Conservation (phyloP, 2,888 invertebrate genomes). For the Diloba caeruleocephala region DNA sequence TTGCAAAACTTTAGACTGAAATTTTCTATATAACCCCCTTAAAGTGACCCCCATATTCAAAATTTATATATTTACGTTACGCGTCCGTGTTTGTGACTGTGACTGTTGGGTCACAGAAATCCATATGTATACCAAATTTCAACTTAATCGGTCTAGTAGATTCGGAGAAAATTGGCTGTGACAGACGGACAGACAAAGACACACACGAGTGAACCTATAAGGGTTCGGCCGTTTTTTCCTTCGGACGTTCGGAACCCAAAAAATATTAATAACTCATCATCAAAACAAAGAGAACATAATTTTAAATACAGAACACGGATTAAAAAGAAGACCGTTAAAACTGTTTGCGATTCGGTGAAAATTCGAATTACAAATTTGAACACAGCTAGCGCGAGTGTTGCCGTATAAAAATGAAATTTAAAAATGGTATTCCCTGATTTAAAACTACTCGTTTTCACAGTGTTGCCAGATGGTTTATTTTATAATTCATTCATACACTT, state of each 20-base stretch:
- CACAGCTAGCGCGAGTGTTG: constrained; percentile 59
- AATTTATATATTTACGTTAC: too few relatives aligned
- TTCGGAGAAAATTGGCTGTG: too few relatives aligned
- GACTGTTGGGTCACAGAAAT: too few relatives aligned
- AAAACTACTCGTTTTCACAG: constrained; percentile 52
- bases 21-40: too few relatives aligned
- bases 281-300: constrained; percentile 46
- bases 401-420: constrained; percentile 57
- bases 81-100: too few relatives aligned
- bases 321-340: constrained; percentile 54
- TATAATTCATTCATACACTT: constrained; percentile 48
- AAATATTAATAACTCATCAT: constrained; percentile 28
- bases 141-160: too few relatives aligned
- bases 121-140: too few relatives aligned
- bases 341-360: constrained; percentile 55
- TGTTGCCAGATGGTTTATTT: constrained; percentile 49
- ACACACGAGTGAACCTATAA: too few relatives aligned
- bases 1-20: too few relatives aligned
- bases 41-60: too few relatives aligned
- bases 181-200: too few relatives aligned
- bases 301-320: constrained; percentile 49
- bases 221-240: too few relatives aligned
- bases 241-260: constrained; percentile 8
- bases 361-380: constrained; percentile 64
- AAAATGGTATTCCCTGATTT: constrained; percentile 56